Evolutionary conservation across 1,140 invertebrate species (phyloP), one percentile per base, ranked within the genome.

Genomic region (Cydia splendana): DNA sequence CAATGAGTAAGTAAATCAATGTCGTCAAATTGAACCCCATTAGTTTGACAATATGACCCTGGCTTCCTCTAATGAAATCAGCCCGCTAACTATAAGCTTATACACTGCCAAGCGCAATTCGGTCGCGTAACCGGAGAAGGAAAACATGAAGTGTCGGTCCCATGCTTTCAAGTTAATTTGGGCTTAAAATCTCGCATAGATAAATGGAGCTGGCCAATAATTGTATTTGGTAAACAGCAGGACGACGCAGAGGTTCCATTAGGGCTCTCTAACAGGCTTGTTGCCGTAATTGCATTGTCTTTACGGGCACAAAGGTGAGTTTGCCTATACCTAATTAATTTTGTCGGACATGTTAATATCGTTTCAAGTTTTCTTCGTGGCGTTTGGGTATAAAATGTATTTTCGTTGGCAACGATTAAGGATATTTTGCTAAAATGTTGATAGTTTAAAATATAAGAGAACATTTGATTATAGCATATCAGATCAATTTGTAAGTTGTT

Each of bases 281-380:
- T 90, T 87, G 82, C 73, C 77, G 80, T 90, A 90, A 90, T 90
- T 85, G 82, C 81, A 85, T 88, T 88, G 84, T 85, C 81, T 87
- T 85, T 82, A 84, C 80, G 77, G 78, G 81, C 81, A 86, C 83
- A 87, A 88, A 89, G 74, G 74, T 75, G 38, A 71, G 34, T 71
- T 67, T 71, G 67, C 34, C 67, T 71, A 42, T 71, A 34, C 34
- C 34, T 34, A 71, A 71, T 71, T 71, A 71, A 71, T 71, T 71
- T 71, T n/a, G 67, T 71, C 30, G 67, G 67, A 71, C 67, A 71
- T 71, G 67, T 71, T 71, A 71, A 71, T 71, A 71, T 71, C 15
- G 38, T 71, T 71, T 71, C 67, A 71, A 71, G 67, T 71, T 71
- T 15, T 71, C 38, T 38, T 30, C 65, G 67, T 34, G 4, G 18